These are phyloP conservation scores for Tipula lateralis DNA, from an alignment of 2,888 invertebrate genomes.

Conservation along the genomic window DNA sequence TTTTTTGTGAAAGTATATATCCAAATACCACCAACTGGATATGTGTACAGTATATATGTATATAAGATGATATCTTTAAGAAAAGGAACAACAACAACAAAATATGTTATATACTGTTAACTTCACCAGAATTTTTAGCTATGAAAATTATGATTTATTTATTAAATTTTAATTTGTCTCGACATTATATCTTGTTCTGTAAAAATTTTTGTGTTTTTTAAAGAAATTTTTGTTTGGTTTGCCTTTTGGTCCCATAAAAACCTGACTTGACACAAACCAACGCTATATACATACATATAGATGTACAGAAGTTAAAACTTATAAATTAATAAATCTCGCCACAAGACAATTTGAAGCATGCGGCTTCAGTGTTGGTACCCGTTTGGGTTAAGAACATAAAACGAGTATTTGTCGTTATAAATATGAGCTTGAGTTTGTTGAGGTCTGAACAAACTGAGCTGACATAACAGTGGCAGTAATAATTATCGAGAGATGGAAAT, in stretches of 20 bases:
- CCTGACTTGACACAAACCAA: conserved; percentile 9
- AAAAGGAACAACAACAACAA: not conserved
- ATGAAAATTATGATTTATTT: conserved; percentile 29
- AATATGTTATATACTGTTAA: not conserved
- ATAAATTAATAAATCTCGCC: conserved; percentile 29
- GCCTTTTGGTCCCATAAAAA: conserved; percentile 4
- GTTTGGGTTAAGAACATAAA: too few species aligned
- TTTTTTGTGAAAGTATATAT: not conserved
- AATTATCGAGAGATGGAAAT: too few species aligned
- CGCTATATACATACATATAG: too few species aligned
- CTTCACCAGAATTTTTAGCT: not conserved
- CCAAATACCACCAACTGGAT: not conserved
- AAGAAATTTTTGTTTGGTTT: not conserved
- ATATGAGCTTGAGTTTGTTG: too few species aligned
- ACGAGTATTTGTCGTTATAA: too few species aligned
- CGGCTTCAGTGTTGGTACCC: not conserved
- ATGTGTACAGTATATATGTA: not conserved
- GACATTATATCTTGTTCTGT: conserved; percentile 26
- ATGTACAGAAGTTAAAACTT: conserved; percentile 27
- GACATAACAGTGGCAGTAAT: too few species aligned
- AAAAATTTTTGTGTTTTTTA: not conserved
- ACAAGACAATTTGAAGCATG: not conserved
- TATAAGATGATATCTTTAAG: not conserved
- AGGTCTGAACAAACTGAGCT: too few species aligned
- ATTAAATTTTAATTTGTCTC: conserved; percentile 26